Evolutionary conservation across 1,140 invertebrate genomes (phyloP), one percentile per base, ranked within the genome.

Genomic region (Drosophila novamexicana): DNA sequence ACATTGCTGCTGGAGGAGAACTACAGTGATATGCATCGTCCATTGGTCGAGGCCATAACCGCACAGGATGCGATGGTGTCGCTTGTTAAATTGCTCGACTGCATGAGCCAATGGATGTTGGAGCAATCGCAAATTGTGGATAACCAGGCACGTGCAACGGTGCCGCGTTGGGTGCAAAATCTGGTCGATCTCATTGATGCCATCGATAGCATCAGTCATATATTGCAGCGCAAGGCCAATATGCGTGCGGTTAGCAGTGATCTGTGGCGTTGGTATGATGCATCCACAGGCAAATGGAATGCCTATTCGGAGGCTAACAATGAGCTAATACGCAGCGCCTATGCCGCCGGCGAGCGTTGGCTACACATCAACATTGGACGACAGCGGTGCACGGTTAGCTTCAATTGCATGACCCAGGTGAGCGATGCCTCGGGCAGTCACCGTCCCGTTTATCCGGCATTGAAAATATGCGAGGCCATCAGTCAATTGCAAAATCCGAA

Each of bases 231-330:
- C 39, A 96, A 96, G 89, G 93, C 94, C 32, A 93, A 95, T 6
- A 95, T 97, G 93, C 94, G 96, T 64, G 94, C 94, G 72, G 95
- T 96, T 73, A 94, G 93, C 29, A 94, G 93, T 47, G 94, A 95
- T 45, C 91, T 94, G 2, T 98, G 97, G 97, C 96, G 97, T 81
- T 98, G 97, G 97, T 97, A 97, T 92, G 97, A 98, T 90, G 94
- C 97, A 29, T 95, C 95, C 12, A 95, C 95, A 9, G 96, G 96
- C 7, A 96, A 96, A 83, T 98, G 97, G 97, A 96, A 95, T 53
- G 93, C 94, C 32, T 98, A 98, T 81, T 95, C 95, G 1, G 91
- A 94, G 4, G 82, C 93, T 6, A 97, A 97, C 75, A 97, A 97
- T 91, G 95, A 96, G 80, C 93, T 95, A 1, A 97, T 98, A 39